phyloP scores from a whole-genome alignment of 2,797 vertebrate genomes.

The Scarus forsteni region DNA sequence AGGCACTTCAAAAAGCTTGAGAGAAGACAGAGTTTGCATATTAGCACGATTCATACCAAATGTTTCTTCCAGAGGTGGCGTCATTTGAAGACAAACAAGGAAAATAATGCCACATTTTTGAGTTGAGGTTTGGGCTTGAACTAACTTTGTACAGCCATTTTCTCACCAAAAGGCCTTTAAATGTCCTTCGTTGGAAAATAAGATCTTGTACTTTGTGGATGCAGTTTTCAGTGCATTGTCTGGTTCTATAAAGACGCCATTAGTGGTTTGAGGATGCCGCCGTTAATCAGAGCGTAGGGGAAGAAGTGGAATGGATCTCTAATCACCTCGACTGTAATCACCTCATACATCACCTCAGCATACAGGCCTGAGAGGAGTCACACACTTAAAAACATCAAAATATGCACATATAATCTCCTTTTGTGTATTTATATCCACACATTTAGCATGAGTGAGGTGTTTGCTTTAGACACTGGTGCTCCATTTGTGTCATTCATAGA shows the following conservation, averaged over 20 bases:
- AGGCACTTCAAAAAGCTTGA: conserved; percentile 59
- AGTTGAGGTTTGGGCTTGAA: conserved; percentile 22
- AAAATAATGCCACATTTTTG: conserved; percentile 12
- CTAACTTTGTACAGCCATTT: neutral
- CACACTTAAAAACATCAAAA: conserved; percentile 30
- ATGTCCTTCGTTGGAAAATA: conserved; percentile 13
- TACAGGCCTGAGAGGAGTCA: conserved; percentile 21
- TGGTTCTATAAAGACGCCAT: conserved; percentile 51
- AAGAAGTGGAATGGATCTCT: conserved; percentile 66
- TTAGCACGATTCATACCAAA: conserved; percentile 56
- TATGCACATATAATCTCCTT: neutral
- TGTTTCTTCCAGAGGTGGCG: conserved; percentile 43
- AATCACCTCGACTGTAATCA: conserved; percentile 74
- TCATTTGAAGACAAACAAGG: conserved; percentile 49
- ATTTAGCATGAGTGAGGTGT: neutral
- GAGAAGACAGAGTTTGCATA: conserved; percentile 69
- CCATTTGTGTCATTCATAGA: neutral
- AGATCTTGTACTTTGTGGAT: conserved; percentile 34
- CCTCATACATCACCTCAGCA: conserved; percentile 67
- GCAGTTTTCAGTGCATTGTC: conserved; percentile 40
- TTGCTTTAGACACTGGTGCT: neutral
- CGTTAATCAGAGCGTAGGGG: conserved; percentile 69
- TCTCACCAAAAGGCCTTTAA: neutral
- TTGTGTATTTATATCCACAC: neutral
- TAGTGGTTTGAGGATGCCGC: conserved; percentile 47